These are phyloP conservation scores for Phocoena sinus DNA, from an alignment of 2,113 vertebrate species.

Conservation along the genomic window DNA sequence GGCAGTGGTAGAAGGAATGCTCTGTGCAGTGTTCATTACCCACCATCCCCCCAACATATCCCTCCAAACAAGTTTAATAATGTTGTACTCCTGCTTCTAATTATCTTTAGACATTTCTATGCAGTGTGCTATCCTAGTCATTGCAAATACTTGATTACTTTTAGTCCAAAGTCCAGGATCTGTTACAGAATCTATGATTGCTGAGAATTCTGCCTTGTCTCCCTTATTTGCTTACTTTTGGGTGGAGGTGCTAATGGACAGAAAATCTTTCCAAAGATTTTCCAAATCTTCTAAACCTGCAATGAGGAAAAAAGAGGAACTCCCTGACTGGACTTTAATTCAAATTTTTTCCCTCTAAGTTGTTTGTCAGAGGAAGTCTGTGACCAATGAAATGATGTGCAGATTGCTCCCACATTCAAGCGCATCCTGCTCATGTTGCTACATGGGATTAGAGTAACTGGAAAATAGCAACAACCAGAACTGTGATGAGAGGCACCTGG, in stretches of 20 bases:
- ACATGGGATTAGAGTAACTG: neutral
- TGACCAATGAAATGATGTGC: neutral
- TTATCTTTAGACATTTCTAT: neutral
- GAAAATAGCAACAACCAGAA: neutral
- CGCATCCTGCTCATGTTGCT: neutral
- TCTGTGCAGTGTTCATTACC: neutral
- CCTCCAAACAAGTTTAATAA: neutral
- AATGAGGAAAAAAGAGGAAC: neutral
- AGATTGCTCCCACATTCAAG: neutral
- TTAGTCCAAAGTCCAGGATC: neutral
- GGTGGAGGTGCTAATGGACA: neutral
- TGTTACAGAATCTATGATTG: neutral
- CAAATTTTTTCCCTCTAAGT: neutral
- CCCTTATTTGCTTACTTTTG: neutral
- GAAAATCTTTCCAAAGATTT: neutral
- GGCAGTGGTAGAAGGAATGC: neutral
- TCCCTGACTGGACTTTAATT: slow-evolving; percentile 2
- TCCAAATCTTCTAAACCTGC: neutral
- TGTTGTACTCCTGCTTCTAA: neutral
- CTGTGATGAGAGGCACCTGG: slow-evolving; percentile 41
- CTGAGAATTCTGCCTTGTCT: neutral
- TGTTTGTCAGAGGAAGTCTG: neutral
- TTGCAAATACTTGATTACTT: neutral
- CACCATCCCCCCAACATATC: accelerated
- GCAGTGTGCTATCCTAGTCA: neutral